Base-by-base conservation (phyloP, 1,140 invertebrate genomes). In the Drosophila takahashii region DNA sequence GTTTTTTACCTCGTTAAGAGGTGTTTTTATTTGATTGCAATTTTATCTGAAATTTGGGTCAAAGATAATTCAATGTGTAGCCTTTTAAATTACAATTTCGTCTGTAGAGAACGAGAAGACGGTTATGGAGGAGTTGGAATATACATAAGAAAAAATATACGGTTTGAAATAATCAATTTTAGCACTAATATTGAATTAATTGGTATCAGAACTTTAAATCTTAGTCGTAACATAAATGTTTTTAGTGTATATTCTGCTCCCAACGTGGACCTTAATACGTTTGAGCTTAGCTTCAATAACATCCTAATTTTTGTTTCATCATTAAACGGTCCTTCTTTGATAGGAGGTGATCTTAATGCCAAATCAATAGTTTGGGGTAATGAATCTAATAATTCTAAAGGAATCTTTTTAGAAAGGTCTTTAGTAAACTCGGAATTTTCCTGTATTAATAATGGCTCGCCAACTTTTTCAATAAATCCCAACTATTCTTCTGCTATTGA, bases 11-110 rank as follows among this genome's bases (percentile, higher is more conserved):
- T n/a, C n/a, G n/a, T n/a, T n/a, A n/a, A n/a, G n/a, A n/a, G n/a
- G n/a, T n/a, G n/a, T n/a, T n/a, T n/a, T n/a, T n/a, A n/a, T n/a
- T n/a, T n/a, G n/a, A n/a, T 27, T 29, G 26, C 45, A 15, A 48
- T 48, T 26, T 27, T 48, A n/a, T 27, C 5, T 13, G 26, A 29
- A 48, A 48, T 29, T 48, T 48, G 45, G 26, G 13, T 48, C 11
- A 29, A 29, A 26, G 13, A 29, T 13, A 29, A 15, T 27, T 48
- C 45, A 6, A 27, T 27, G 11, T 9, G 26, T 7, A 48, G 45
- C 13, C 16, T 29, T 27, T 48, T 27, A 8, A 48, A 48, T 27
- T 48, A 48, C n/a, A 26, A 29, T n/a, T 29, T 29, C 5, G 11
- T 27, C 26, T 48, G 45, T 27, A 29, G 22, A 22, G 22, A 22